Conservation (phyloP, 2,113 vertebrate genomes). For the Fregata magnificens region DNA sequence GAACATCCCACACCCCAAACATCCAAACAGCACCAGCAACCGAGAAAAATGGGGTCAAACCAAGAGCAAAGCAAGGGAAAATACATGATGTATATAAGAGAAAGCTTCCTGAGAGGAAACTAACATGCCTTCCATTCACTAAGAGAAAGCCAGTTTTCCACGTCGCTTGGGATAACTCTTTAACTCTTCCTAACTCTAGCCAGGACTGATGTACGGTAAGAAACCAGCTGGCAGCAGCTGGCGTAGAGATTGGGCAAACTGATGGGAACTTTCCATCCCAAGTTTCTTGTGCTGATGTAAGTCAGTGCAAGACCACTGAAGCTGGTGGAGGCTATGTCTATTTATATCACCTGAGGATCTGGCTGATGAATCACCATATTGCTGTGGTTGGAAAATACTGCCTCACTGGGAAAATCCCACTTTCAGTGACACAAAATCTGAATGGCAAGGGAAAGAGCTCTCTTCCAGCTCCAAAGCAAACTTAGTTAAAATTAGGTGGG, state of each 20-base stretch:
- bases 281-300: conserved; percentile 32
- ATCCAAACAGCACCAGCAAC: background rate
- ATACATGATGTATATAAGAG: background rate
- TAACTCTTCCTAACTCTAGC: background rate
- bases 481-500: background rate
- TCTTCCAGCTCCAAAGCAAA: background rate
- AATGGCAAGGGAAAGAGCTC: background rate
- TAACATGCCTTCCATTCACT: background rate
- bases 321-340: background rate
- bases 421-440: background rate
- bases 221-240: background rate
- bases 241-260: background rate
- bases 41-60: background rate
- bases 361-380: conserved; percentile 16
- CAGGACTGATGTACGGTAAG: background rate
- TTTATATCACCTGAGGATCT: conserved; percentile 23
- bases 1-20: background rate
- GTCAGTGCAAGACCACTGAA: conserved; percentile 12
- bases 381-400: conserved; percentile 21
- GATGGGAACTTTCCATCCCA: background rate
- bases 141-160: background rate
- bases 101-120: background rate
- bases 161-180: background rate
- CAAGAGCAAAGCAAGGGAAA: background rate
- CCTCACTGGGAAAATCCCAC: conserved; percentile 20